Base-by-base conservation (phyloP, 2,888 invertebrate species). In the Pyrrhia umbra region DNA sequence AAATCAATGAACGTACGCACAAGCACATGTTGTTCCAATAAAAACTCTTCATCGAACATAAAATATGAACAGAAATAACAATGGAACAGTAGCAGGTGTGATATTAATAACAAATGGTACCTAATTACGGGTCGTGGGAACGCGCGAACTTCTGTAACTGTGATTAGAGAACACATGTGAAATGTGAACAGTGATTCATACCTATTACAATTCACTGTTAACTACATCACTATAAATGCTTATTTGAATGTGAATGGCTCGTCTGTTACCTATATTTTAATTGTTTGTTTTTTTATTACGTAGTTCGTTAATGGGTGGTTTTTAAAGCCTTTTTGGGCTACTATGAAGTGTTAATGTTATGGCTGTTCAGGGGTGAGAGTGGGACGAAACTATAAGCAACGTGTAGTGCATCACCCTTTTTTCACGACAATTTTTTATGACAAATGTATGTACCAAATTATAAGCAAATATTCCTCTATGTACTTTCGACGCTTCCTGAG, bases 81-180 rank as follows among this genome's bases (percentile, higher is more conserved):
- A 62, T 71, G 49, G 59, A 43, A 49, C 37, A 23, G 21, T 61
- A 65, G 43, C 70, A 66, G 62, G 67, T 72, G 68, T 70, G 58
- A 78, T 71, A 68, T 63, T 21, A 70, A 77, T 75, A 78, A 71
- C 71, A 78, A 76, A 67, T 62, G 73, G 60, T 69, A 63, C 68
- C 63, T 68, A 70, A 64, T 45, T 58, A 59, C 64, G 49, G 46
- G 51, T 63, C 70, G 77, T 80, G 82, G 63, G 82, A 81, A 54
- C 60, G 59, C 23, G 59, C 72, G 61, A 69, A 75, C 54, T 63
- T 73, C 70, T 82, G 77, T 51, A 70, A 75, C 66, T 62, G 46
- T 75, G 50, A 80, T 85, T 84, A 82, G 73, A 46, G 61, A 66
- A 54, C 73, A 66, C 70, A 74, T 81, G 80, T 75, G 77, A 85